Conservation (phyloP, 2,888 invertebrate species). For the Acheta domesticus region DNA sequence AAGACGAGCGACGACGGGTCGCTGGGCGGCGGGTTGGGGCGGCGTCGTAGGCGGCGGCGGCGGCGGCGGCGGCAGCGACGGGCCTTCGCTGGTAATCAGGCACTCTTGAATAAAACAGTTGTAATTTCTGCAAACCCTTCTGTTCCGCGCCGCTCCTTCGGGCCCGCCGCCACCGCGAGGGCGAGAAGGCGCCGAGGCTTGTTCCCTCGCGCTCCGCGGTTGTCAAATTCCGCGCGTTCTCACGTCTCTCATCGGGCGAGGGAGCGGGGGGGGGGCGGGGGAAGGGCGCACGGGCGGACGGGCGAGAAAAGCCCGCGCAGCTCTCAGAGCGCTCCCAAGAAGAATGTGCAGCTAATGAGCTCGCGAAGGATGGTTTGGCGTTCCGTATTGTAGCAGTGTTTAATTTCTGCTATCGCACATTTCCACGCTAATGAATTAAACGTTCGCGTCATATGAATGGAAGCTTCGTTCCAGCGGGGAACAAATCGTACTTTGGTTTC, state of each 20-base stretch:
- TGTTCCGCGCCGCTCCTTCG: not conserved
- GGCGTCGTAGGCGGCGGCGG: not conserved
- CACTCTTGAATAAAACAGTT: slow-evolving; percentile 40
- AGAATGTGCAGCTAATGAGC: not conserved
- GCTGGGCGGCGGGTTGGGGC: not conserved
- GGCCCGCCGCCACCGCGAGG: not conserved
- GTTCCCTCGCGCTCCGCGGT: not conserved
- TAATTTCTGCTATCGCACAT: not conserved
- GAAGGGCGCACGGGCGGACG: not conserved
- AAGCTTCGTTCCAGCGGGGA: too few relatives aligned
- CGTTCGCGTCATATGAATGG: not conserved
- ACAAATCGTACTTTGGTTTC: too few relatives aligned
- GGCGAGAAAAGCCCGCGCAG: not conserved
- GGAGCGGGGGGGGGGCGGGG: not conserved
- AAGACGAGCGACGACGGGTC: not conserved
- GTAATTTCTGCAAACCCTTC: slow-evolving; percentile 36
- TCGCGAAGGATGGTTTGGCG: not conserved
- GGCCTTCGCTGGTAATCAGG: slow-evolving; percentile 39
- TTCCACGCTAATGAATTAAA: slow-evolving; percentile 3
- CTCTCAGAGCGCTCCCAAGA: not conserved
- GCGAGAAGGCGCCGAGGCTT: too few relatives aligned
- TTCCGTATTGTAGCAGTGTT: not conserved
- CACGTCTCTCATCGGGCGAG: not conserved
- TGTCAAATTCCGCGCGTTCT: slow-evolving; percentile 1
- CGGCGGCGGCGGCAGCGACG: not conserved